Base-by-base conservation (phyloP, 2,888 invertebrate species). In the Octodonta nipae region DNA sequence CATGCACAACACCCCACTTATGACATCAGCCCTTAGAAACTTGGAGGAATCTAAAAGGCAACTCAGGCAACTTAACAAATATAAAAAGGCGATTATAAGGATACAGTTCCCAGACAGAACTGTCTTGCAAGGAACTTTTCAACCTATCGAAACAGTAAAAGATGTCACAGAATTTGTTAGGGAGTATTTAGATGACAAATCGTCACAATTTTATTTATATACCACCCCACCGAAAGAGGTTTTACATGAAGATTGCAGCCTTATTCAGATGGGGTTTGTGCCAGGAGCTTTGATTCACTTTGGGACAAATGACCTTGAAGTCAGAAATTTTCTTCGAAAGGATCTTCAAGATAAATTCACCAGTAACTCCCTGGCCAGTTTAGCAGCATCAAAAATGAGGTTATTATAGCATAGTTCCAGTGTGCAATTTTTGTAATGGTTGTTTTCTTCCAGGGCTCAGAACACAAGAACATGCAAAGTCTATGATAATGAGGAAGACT, bases 61-160 rank as follows among this genome's bases (percentile, higher is more conserved):
- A 40, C 54, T 76, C 30, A 62, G 64, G 30, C 71, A 70, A 50
- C 59, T 81, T 15, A 70, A 73, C 32, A 69, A 70, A 43, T 88
- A 87, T 60, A 77, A 77, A 47, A 72, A 75, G 52, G 76, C 78
- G 28, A 75, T 89, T 6, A 77, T 93, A 27, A 67, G 92, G 33
- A 65, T 93, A 40, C 80, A 84, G 54, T 92, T 93, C 59, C 88
- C 89, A 2, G 81, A 89, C 61, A 73, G 78, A 32, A 68, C 79
- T 26, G 82, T 91, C 24, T 66, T 93, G 13, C 93, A 93, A 62
- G 91, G 82, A 7, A 69, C 81, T 24, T 93, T 93, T 53, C 66
- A 68, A 41, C 83, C 89, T 2, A 65, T 69, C 7, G 83, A 91
- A 56, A 78, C 73, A 3, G 67, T 91, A 16, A 63, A 68, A 45